Evolutionary conservation across 2,797 vertebrate genomes (phyloP).

Genomic region (Neopelma chrysocephalum): DNA sequence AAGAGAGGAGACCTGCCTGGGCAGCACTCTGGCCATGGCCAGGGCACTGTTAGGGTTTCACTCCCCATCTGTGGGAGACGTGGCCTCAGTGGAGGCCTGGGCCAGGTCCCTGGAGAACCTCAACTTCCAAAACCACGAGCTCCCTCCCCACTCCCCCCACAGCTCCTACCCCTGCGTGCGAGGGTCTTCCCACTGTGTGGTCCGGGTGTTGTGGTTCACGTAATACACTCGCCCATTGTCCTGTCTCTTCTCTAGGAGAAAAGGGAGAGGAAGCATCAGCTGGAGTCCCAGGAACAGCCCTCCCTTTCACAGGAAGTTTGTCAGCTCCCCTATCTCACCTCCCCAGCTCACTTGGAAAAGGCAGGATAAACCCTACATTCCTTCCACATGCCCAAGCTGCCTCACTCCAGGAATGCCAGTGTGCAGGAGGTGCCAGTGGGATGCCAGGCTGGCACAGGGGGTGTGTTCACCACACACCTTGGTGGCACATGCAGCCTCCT

Average conservation of each 20-base stretch:
- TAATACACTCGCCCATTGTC: constrained; percentile 97
- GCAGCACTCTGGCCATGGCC: fast-evolving
- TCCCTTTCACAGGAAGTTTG: not conserved
- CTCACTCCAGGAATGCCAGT: not conserved
- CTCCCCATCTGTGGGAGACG: not conserved
- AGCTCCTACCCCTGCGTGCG: constrained; percentile 92
- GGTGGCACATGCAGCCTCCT: not conserved
- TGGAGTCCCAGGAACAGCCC: not conserved
- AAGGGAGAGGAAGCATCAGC: not conserved
- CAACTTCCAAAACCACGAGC: not conserved
- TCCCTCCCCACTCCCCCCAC: not conserved
- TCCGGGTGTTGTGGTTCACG: constrained; percentile 98
- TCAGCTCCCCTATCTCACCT: not conserved
- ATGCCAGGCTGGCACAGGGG: not conserved
- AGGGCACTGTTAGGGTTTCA: not conserved
- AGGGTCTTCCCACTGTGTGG: constrained; percentile 97
- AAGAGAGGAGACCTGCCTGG: not conserved
- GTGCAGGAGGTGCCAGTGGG: fast-evolving
- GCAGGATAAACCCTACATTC: not conserved
- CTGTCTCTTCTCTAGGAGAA: constrained; percentile 89
- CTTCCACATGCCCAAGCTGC: not conserved
- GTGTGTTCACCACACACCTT: not conserved
- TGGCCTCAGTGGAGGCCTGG: not conserved
- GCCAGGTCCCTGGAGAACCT: not conserved
- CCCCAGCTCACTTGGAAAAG: not conserved